Evolutionary conservation across 2,888 invertebrate genomes (phyloP).

Genomic region (Pantelozetes paolii): DNA sequence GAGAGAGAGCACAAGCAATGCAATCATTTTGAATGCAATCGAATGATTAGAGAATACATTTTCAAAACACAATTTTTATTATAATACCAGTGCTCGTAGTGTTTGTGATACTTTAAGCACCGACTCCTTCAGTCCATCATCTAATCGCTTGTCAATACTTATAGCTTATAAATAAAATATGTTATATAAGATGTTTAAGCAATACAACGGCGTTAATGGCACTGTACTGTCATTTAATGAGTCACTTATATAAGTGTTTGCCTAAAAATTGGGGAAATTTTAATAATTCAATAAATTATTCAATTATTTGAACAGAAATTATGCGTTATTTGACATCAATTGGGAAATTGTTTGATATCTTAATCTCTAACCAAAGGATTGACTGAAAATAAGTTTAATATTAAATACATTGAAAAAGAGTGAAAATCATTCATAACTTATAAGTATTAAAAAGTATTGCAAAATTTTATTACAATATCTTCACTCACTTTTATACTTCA

Average conservation of each 20-base stretch:
- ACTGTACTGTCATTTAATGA: slow-evolving; percentile 9
- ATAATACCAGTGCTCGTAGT: neutral
- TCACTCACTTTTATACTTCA: too few species aligned
- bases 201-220: neutral
- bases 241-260: neutral
- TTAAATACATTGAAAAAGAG: too few species aligned
- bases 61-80: slow-evolving; percentile 1
- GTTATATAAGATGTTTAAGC: neutral
- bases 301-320: too few species aligned
- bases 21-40: neutral
- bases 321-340: neutral
- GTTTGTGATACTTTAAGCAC: neutral
- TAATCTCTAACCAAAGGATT: too few species aligned
- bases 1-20: neutral
- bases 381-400: too few species aligned
- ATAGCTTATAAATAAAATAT: slow-evolving; percentile 25
- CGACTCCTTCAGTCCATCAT: neutral
- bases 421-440: too few species aligned
- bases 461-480: too few species aligned
- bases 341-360: too few species aligned
- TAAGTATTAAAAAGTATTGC: too few species aligned
- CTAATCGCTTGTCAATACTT: neutral
- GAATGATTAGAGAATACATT: slow-evolving; percentile 5
- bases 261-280: too few species aligned
- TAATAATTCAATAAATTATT: too few species aligned